Conservation (phyloP, 2,888 invertebrate species). For the Agriopis marginaria region DNA sequence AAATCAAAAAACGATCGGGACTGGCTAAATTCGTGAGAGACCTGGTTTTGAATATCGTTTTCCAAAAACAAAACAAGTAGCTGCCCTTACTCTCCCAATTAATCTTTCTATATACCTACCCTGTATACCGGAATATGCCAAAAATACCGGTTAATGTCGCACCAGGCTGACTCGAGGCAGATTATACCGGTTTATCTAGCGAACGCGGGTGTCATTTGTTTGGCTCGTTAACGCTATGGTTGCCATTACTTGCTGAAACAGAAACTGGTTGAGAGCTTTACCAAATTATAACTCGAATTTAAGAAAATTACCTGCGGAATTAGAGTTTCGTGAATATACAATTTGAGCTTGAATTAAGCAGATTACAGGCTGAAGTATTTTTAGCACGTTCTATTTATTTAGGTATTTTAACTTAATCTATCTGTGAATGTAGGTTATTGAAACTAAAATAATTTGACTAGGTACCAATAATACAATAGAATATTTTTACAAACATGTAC, state of each 20-base stretch:
- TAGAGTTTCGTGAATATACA: background rate
- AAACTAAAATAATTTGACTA: no score
- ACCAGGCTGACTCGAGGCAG: slow-evolving; percentile 26
- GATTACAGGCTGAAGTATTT: background rate
- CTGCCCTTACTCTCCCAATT: background rate
- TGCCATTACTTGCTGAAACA: slow-evolving; percentile 25
- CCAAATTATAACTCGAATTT: slow-evolving; percentile 13
- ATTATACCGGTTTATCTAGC: slow-evolving; percentile 38
- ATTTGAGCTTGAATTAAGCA: background rate
- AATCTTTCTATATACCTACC: background rate
- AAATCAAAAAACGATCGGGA: no score
- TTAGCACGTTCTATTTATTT: no score
- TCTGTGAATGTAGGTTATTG: no score
- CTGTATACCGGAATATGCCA: slow-evolving; percentile 11
- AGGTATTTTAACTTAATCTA: no score
- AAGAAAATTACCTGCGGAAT: slow-evolving; percentile 12
- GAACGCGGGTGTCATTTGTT: slow-evolving; percentile 36
- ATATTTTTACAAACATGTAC: no score
- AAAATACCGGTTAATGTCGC: slow-evolving; percentile 33
- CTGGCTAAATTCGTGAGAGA: no score
- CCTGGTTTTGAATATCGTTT: no score
- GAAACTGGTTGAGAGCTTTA: slow-evolving; percentile 12
- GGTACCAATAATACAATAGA: no score
- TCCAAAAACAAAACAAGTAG: background rate
- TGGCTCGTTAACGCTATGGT: slow-evolving; percentile 30